Evolutionary conservation across 2,888 invertebrate genomes (phyloP).

Genomic region (Ormyrus nitidulus): DNA sequence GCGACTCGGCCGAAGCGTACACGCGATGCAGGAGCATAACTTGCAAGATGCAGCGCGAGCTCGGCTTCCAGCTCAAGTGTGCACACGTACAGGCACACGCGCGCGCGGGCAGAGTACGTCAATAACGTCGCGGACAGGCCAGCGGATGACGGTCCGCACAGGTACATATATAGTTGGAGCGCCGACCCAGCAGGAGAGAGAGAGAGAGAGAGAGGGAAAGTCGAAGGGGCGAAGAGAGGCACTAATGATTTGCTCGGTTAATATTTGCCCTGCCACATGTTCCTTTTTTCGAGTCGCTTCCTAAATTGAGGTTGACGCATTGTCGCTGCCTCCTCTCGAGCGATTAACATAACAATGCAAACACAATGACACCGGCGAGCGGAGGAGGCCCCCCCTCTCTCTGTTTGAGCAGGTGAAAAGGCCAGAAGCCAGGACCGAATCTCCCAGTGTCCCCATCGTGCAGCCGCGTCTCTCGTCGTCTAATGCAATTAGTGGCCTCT

Average conservation of each 20-base stretch:
- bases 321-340: slow-evolving; percentile 68
- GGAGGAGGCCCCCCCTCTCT: slow-evolving; percentile 59
- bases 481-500: slow-evolving; percentile 70
- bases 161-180: neutral
- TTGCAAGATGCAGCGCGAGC: slow-evolving; percentile 30
- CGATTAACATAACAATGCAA: slow-evolving; percentile 75
- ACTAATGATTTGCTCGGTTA: slow-evolving; percentile 74
- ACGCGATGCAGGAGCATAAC: slow-evolving; percentile 5
- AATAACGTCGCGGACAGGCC: slow-evolving; percentile 52
- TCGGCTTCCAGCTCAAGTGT: neutral
- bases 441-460: slow-evolving; percentile 19
- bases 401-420: slow-evolving; percentile 75
- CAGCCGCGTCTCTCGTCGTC: slow-evolving; percentile 64
- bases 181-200: slow-evolving; percentile 18
- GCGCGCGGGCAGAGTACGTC: slow-evolving; percentile 37
- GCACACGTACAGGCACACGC: neutral
- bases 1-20: neutral
- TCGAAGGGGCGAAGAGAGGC: slow-evolving; percentile 60
- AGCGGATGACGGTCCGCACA: neutral
- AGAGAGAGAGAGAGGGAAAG: neutral
- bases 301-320: slow-evolving; percentile 74
- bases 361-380: slow-evolving; percentile 68
- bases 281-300: slow-evolving; percentile 70
- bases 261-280: slow-evolving; percentile 72
- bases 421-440: slow-evolving; percentile 59